These are phyloP conservation scores for Coluber constrictor DNA, from an alignment of 2,797 vertebrate species.

Conservation along the genomic window DNA sequence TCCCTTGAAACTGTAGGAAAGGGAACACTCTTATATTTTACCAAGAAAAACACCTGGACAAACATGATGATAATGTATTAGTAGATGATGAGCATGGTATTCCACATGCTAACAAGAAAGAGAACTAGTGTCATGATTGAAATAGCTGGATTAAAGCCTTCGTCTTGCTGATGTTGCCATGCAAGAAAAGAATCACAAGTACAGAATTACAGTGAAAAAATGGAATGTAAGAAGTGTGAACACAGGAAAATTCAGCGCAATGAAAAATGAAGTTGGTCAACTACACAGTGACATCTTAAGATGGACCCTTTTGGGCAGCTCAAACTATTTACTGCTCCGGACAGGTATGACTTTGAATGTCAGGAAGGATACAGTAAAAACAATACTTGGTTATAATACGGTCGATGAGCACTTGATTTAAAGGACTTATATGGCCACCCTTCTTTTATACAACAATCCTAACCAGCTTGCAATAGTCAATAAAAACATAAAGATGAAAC, in stretches of 20 bases:
- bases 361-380: background rate
- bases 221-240: background rate
- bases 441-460: background rate
- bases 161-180: background rate
- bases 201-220: background rate
- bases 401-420: background rate
- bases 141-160: background rate
- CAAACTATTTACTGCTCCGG: background rate
- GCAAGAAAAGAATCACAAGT: background rate
- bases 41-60: background rate
- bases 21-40: background rate
- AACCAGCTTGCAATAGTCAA: background rate
- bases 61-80: background rate
- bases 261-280: background rate
- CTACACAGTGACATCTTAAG: background rate
- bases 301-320: background rate
- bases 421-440: background rate
- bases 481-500: background rate
- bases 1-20: background rate
- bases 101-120: background rate
- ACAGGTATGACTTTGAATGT: background rate
- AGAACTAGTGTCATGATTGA: background rate
- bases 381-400: background rate
- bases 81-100: background rate
- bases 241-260: background rate